Base-by-base conservation (phyloP, 2,113 vertebrate genomes). In the Notothenia coriiceps region DNA sequence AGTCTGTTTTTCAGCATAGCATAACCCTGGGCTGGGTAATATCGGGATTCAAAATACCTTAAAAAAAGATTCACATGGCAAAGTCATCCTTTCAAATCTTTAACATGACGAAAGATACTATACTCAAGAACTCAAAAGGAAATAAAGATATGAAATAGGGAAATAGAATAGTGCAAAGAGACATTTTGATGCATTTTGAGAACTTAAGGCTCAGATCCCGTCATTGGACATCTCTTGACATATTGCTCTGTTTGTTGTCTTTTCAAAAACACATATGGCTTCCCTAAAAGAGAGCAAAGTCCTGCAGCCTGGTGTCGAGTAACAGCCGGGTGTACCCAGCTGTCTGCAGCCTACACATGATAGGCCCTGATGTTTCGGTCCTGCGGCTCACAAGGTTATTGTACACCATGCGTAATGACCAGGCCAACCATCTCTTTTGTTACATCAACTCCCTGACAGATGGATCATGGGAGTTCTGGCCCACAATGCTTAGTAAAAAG, bases 401-500 rank as follows among this genome's bases (percentile, higher is more conserved):
- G 70, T 79, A 90, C 79, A 88, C 81, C 70, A 67, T 70, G 57
- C 47, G 15, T 57, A 56, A 90, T 72, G 76, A 81, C 68, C 76
- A 64, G 49, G 64, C 66, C 50, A 62, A 65, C 49, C 72, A 35
- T n/a, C 65, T 82, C 50, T 56, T 29, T 46, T 83, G 66, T 73
- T 86, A 83, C 81, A 35, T 70, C 56, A 49, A 57, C 6, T 1
- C 66, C 20, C 29, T 75, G 83, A 89, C 91, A 91, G 88, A 92
- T 91, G 91, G 86, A 85, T 78, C 63, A 87, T 43, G 47, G 84
- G 46, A 70, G 73, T 35, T 56, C 83, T 33, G 40, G 33, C 67
- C 77, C 61, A 50, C 56, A 74, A 50, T 33, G 40, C 61, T 59
- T 69, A 61, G 54, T 88, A 75, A 80, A 89, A 87, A 82, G 59